Conservation (phyloP, 2,113 vertebrate species). For the Chionis minor region DNA sequence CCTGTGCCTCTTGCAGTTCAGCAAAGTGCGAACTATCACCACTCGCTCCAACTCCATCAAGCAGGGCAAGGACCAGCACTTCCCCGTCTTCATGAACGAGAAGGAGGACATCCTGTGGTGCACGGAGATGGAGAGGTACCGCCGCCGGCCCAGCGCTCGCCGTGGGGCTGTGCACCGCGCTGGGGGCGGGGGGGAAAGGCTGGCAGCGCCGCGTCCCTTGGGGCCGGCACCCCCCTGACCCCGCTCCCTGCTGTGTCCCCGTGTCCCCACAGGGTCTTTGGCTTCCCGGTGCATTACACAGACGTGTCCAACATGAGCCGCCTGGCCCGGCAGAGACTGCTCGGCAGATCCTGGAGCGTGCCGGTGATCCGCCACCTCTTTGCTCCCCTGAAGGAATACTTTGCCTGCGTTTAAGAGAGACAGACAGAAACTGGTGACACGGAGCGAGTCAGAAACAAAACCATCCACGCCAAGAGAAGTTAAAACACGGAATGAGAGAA, state of each 20-base stretch:
- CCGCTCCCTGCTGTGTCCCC: background rate
- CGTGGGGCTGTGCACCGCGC: background rate
- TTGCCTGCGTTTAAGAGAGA: constrained; percentile 89
- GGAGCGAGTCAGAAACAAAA: constrained; percentile 74
- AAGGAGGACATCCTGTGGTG: constrained; percentile 99
- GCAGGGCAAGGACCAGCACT: constrained; percentile 99
- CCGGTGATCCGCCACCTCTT: constrained; percentile 99
- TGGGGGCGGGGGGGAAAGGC: too few relatives aligned
- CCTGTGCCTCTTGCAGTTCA: constrained; percentile 84
- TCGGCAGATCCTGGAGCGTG: constrained; percentile 96
- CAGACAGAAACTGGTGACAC: constrained; percentile 73
- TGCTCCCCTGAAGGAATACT: constrained; percentile 98
- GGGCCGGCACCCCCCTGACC: background rate
- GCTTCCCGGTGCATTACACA: constrained; percentile 97
- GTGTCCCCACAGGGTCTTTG: constrained; percentile 81
- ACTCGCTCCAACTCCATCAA: constrained; percentile 98
- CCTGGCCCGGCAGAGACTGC: constrained; percentile 95
- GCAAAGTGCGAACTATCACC: constrained; percentile 97
- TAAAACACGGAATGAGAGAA: constrained; percentile 75
- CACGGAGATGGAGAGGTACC: constrained; percentile 97
- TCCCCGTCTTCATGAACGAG: constrained; percentile 98
- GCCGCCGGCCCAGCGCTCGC: accelerated
- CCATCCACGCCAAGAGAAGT: constrained; percentile 76
- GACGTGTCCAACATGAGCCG: constrained; percentile 99
- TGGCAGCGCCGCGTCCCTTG: accelerated